Evolutionary conservation across 2,888 invertebrate species (phyloP).

Genomic region (Alloplasta piceator): DNA sequence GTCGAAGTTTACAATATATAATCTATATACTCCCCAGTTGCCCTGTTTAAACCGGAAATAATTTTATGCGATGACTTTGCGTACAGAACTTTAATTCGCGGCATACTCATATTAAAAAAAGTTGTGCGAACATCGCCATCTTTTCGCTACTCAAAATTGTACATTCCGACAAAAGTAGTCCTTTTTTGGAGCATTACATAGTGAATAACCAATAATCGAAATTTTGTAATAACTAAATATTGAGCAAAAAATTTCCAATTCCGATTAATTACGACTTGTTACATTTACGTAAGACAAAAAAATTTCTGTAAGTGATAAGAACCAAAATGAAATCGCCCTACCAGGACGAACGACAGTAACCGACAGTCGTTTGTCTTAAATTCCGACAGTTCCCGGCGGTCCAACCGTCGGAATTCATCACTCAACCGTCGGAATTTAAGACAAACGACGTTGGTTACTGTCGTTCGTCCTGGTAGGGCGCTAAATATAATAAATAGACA

Average conservation of each 20-base stretch:
- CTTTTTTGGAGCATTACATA: constrained; percentile 9
- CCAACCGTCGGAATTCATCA: too few relatives aligned
- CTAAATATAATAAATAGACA: constrained; percentile 1
- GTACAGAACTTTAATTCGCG: constrained; percentile 35
- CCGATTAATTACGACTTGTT: not conserved
- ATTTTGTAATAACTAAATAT: constrained; percentile 52
- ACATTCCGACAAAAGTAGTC: constrained; percentile 38
- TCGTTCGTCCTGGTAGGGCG: too few relatives aligned
- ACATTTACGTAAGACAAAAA: too few relatives aligned
- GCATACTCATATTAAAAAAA: constrained; percentile 19
- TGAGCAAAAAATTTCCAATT: constrained; percentile 25
- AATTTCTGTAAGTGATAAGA: constrained; percentile 16
- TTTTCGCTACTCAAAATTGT: constrained; percentile 38
- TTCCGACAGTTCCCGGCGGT: too few relatives aligned
- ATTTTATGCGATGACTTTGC: constrained; percentile 17
- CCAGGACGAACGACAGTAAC: too few relatives aligned
- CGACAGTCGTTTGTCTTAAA: too few relatives aligned
- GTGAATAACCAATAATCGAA: constrained; percentile 19
- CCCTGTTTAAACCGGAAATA: constrained; percentile 26
- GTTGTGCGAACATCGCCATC: constrained; percentile 16
- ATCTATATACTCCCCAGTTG: constrained; percentile 31
- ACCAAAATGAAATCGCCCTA: constrained; percentile 6
- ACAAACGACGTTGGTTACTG: too few relatives aligned
- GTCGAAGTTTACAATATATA: constrained; percentile 59
- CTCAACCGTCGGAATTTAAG: too few relatives aligned